phyloP scores from a whole-genome alignment of 2,888 invertebrate species.

The Sinentomon sp. region DNA sequence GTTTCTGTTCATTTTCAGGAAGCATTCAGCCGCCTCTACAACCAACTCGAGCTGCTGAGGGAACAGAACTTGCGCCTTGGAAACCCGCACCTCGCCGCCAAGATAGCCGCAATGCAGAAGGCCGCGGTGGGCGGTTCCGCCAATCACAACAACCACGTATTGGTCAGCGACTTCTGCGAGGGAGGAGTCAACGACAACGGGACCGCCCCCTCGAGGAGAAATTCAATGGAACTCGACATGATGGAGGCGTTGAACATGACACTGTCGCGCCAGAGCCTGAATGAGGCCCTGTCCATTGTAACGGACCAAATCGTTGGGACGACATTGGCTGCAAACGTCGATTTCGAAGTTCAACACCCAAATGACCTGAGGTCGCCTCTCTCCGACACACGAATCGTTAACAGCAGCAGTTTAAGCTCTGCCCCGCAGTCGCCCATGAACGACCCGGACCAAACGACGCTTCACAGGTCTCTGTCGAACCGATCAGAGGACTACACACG shows the following conservation, averaged over 20 bases:
- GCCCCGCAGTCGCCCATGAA: too few species aligned
- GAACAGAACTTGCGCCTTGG: constrained; percentile 46
- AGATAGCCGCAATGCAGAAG: constrained; percentile 54
- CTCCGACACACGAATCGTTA: too few species aligned
- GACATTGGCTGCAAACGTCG: constrained; percentile 24
- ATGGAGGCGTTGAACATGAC: too few species aligned
- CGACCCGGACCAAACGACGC: too few species aligned
- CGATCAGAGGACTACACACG: too few species aligned
- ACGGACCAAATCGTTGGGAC: constrained; percentile 27
- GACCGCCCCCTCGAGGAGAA: constrained; percentile 16
- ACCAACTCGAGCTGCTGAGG: constrained; percentile 47
- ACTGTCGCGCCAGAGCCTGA: constrained; percentile 20
- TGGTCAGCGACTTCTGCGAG: constrained; percentile 3
- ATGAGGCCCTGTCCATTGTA: constrained; percentile 27
- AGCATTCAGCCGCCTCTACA: constrained; percentile 50
- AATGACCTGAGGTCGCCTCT: too few species aligned
- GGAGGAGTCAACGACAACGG: constrained; percentile 3
- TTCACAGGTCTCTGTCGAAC: too few species aligned
- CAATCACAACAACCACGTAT: neutral
- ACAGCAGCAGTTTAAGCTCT: too few species aligned
- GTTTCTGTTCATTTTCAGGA: constrained; percentile 27
- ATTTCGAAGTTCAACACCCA: too few species aligned
- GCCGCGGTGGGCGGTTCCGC: constrained; percentile 26
- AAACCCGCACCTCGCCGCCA: constrained; percentile 39
- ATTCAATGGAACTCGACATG: too few species aligned